A percentile compares a stretch with the other conserved stretches of the same genome.
These are phyloP conservation scores for Cordilura impudica DNA, from an alignment of 2,888 invertebrate species.

Conservation along the genomic window DNA sequence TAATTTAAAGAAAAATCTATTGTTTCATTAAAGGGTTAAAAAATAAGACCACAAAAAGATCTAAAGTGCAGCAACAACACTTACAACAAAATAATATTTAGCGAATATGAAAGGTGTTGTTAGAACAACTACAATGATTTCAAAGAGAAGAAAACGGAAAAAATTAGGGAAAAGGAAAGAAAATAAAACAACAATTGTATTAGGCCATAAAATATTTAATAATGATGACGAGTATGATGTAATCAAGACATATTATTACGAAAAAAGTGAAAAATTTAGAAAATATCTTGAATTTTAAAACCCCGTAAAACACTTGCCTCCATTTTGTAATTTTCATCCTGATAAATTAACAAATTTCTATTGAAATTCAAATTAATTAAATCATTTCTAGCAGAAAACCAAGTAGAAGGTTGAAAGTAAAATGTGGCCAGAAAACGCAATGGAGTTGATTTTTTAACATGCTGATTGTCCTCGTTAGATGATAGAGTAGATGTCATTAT, in stretches of 20 bases:
- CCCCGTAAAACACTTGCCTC: constrained; percentile 48
- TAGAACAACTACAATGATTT: not conserved
- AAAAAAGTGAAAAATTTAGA: constrained; percentile 1
- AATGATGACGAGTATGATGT: constrained; percentile 40
- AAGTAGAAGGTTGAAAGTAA: constrained; percentile 54
- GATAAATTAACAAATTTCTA: constrained; percentile 45
- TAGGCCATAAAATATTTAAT: not conserved
- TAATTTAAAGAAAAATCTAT: not conserved
- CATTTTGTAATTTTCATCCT: constrained; percentile 24
- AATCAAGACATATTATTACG: constrained; percentile 28
- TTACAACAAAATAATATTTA: not conserved
- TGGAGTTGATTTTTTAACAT: constrained; percentile 19
- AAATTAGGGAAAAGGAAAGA: not conserved
- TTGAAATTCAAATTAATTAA: constrained; percentile 15
- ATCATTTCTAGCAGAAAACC: constrained; percentile 30
- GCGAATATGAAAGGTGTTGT: not conserved
- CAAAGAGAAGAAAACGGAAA: constrained; percentile 1
- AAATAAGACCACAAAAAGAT: constrained; percentile 1
- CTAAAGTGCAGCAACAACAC: constrained; percentile 4
- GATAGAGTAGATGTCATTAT: constrained; percentile 17
- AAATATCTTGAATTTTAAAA: not conserved
- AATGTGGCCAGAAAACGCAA: constrained; percentile 52
- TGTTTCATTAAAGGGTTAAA: not conserved
- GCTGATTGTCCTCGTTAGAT: constrained; percentile 6
- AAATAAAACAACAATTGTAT: not conserved